A percentile compares a stretch with the other conserved stretches of the same genome.
phyloP scores from a whole-genome alignment of 2,888 invertebrate species.

The Tupiocoris notatus region DNA sequence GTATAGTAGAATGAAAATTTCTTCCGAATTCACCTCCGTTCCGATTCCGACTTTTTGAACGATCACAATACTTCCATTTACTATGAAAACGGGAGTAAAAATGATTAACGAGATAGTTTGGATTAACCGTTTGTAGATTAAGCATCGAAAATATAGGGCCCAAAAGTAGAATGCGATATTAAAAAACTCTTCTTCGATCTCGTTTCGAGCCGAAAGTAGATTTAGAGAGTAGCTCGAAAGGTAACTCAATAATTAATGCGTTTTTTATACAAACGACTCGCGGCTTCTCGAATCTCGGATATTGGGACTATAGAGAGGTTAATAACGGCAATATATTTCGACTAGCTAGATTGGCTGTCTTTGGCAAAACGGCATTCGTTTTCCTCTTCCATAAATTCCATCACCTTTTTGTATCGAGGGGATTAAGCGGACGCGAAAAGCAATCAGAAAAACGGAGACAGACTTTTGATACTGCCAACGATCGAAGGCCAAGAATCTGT shows the following conservation, averaged over 20 bases:
- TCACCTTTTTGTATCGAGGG: background rate
- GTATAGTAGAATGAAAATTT: too few species aligned
- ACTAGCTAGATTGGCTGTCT: background rate
- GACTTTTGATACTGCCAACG: too few species aligned
- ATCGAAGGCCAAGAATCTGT: too few species aligned
- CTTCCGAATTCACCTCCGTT: too few species aligned
- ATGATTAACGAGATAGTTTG: too few species aligned
- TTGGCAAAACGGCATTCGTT: background rate
- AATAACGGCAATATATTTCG: background rate
- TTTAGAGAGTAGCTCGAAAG: background rate
- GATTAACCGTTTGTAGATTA: too few species aligned
- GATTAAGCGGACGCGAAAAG: too few species aligned
- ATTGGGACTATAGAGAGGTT: background rate
- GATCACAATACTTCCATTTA: too few species aligned
- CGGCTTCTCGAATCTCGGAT: background rate
- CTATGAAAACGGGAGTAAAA: too few species aligned
- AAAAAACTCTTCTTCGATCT: background rate
- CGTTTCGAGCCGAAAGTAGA: background rate
- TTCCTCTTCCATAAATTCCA: background rate
- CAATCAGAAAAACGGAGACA: background rate
- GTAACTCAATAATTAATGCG: background rate
- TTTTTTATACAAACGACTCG: background rate
- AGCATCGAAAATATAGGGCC: too few species aligned
- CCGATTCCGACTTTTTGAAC: too few species aligned
- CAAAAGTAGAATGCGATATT: too few species aligned